Evolutionary conservation across 2,113 vertebrate species (phyloP), one percentile per base, ranked within the genome.

Genomic region (Platycercus adscitus): DNA sequence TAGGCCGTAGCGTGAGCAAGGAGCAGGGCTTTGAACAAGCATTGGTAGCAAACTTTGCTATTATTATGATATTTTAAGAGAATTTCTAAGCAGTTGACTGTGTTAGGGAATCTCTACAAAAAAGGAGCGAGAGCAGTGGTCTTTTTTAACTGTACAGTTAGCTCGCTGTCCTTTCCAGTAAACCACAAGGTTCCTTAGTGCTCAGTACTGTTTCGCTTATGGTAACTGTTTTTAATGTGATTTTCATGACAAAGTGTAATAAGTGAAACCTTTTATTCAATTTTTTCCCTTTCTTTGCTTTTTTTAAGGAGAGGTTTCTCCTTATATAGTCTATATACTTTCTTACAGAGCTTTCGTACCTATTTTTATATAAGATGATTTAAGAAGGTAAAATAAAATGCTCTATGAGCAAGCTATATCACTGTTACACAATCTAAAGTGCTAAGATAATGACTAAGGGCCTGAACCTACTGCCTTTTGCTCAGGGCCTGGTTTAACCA

Each of bases 321-420:
- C 96, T 97, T 96, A 89, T 72, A 92, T 86, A 95, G 68, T 76
- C 96, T 95, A 88, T 97, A 91, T 97, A 97, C 96, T 98, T 98
- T 98, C 95, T 96, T 98, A 98, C 95, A 98, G 97, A 98, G 97
- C 97, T 98, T 98, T 98, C 97, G 96, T 98, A 98, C 94, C 97
- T 98, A 98, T 98, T 98, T 98, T 98, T 98, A 65, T 98, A 98
- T 86, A 77, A 97, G 78, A 95, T 93, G 84, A 88, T 96, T 71
- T 96, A 97, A 95, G 43, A 81, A 92, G 91, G 66, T 94, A 79
- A 96, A 64, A 82, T 91, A 87, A 96, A 97, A 96, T 98, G 97
- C 97, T 98, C 97, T 88, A 86, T 98, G 97, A 98, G 97, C 97
- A 98, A 97, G 73, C 95, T 86, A 2, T 95, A 92, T 96, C 33